phyloP scores from a whole-genome alignment of 2,888 invertebrate species.

The Leucoptera coffeella region DNA sequence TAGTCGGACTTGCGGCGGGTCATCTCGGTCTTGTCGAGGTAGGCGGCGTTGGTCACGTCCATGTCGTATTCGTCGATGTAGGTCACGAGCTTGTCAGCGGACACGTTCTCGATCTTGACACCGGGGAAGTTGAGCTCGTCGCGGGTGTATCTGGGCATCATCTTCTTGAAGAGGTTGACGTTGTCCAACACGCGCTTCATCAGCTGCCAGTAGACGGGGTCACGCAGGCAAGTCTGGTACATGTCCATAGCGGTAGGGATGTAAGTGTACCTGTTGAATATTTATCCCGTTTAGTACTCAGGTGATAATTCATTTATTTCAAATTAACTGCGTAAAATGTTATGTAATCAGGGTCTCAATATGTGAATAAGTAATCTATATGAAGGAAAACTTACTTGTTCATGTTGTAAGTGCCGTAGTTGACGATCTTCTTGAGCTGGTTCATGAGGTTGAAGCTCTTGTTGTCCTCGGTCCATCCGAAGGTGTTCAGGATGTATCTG shows the following conservation, averaged over 20 bases:
- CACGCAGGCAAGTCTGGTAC: constrained; percentile 60
- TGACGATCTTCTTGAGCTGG: constrained; percentile 25
- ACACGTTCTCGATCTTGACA: constrained; percentile 54
- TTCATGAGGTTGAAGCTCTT: constrained; percentile 36
- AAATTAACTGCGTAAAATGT: too few species aligned
- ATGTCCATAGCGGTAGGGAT: constrained; percentile 58
- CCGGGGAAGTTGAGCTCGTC: constrained; percentile 59
- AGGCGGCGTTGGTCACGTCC: constrained; percentile 58
- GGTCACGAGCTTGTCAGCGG: constrained; percentile 60
- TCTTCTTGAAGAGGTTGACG: constrained; percentile 54
- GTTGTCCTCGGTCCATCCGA: constrained; percentile 49
- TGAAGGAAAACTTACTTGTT: constrained; percentile 20
- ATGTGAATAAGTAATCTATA: too few species aligned
- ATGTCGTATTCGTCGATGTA: constrained; percentile 65
- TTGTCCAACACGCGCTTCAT: constrained; percentile 55
- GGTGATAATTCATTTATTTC: too few species aligned
- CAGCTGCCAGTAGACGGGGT: constrained; percentile 67
- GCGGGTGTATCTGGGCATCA: constrained; percentile 52
- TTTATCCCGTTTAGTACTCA: too few species aligned
- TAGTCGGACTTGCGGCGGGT: constrained; percentile 41
- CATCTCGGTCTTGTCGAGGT: constrained; percentile 38
- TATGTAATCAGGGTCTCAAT: too few species aligned
- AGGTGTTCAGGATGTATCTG: constrained; percentile 59
- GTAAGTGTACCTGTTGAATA: constrained; percentile 37
- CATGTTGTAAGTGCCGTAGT: constrained; percentile 27